These are phyloP conservation scores for Heliconius ismenius DNA, from an alignment of 2,888 invertebrate genomes.

Conservation along the genomic window DNA sequence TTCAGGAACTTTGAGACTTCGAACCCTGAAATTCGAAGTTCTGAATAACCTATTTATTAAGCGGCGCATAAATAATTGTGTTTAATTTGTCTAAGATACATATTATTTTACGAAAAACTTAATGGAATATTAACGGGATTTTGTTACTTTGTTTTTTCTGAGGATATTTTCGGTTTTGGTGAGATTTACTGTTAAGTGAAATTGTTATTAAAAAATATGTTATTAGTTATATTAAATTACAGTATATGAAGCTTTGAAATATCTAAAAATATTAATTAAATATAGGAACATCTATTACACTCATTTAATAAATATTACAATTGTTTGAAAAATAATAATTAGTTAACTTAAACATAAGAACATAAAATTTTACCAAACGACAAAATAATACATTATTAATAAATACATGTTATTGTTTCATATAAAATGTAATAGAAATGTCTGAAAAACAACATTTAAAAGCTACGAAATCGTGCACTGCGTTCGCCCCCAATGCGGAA, in stretches of 20 bases:
- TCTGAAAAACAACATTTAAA: neutral
- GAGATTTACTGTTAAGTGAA: neutral
- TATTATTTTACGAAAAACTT: slow-evolving; percentile 22
- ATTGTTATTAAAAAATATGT: neutral
- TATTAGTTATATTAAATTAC: neutral
- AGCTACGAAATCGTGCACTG: slow-evolving; percentile 25
- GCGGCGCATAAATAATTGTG: slow-evolving; percentile 26
- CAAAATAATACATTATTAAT: neutral
- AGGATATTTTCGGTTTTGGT: neutral
- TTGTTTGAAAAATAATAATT: neutral
- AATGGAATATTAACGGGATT: neutral
- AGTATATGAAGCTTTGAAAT: neutral
- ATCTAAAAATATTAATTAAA: neutral
- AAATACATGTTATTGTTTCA: neutral
- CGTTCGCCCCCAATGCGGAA: slow-evolving; percentile 50
- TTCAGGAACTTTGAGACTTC: slow-evolving; percentile 27
- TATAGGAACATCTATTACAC: neutral
- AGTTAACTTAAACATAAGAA: neutral
- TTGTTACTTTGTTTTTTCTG: neutral
- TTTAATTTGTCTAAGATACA: slow-evolving; percentile 19
- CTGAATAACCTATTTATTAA: slow-evolving; percentile 26
- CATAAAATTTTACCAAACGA: neutral
- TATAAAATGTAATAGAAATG: neutral
- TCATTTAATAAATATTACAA: too few species aligned
- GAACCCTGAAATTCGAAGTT: slow-evolving; percentile 26